These are phyloP conservation scores for Wasmannia auropunctata DNA, from an alignment of 1,140 invertebrate species.

Conservation along the genomic window DNA sequence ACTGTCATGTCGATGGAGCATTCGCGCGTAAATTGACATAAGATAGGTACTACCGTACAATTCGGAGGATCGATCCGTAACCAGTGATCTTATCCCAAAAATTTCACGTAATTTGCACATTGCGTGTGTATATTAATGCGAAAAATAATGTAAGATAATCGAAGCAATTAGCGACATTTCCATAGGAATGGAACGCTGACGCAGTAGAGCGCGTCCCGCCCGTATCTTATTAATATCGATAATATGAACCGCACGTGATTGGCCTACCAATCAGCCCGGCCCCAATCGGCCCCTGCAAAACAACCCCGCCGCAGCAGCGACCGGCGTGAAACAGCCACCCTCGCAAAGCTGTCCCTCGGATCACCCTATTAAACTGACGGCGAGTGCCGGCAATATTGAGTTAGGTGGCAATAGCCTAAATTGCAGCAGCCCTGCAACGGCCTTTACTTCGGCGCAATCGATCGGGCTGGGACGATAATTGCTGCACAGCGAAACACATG, in stretches of 20 bases:
- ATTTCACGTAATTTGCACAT: neutral
- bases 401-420: slow-evolving; percentile 78
- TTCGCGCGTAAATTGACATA: neutral
- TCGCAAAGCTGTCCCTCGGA: slow-evolving; percentile 53
- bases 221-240: slow-evolving; percentile 72
- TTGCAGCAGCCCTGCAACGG: slow-evolving; percentile 66
- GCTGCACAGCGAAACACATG: slow-evolving; percentile 37
- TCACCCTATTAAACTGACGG: slow-evolving; percentile 77
- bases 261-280: slow-evolving; percentile 73
- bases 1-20: neutral
- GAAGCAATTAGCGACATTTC: neutral
- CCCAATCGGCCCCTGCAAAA: slow-evolving; percentile 45
- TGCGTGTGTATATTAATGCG: neutral
- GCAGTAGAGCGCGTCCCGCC: neutral
- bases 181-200: neutral
- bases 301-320: neutral
- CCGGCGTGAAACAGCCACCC: slow-evolving; percentile 62
- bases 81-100: neutral
- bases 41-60: neutral
- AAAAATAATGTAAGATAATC: neutral
- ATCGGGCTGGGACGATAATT: slow-evolving; percentile 65
- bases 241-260: slow-evolving; percentile 71
- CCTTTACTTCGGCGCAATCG: slow-evolving; percentile 63
- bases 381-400: slow-evolving; percentile 78
- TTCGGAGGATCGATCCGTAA: neutral